phyloP scores from a whole-genome alignment of 1,140 invertebrate species.

The Drosophila varians region DNA sequence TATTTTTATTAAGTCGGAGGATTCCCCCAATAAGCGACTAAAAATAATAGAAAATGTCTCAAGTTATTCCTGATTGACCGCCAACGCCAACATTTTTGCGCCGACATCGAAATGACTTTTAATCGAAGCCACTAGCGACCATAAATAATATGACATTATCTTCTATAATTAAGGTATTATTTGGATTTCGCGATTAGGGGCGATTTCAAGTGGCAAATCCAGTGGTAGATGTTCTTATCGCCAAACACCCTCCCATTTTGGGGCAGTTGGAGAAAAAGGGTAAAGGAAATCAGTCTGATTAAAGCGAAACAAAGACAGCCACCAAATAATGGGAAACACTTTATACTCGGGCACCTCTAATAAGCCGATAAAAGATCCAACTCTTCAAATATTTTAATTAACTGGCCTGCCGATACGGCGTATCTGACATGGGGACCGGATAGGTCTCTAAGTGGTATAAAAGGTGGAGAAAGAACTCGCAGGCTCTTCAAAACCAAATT shows the following conservation, averaged over 20 bases:
- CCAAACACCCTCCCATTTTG: background rate
- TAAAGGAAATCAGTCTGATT: constrained; percentile 22
- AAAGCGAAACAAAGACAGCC: constrained; percentile 17
- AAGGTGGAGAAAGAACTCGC: background rate
- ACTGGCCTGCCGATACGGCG: constrained; percentile 21
- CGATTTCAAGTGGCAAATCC: constrained; percentile 29
- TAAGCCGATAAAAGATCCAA: constrained; percentile 26
- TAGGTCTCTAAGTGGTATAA: constrained; percentile 2
- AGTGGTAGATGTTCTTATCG: constrained; percentile 41
- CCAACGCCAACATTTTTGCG: background rate
- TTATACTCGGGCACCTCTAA: background rate
- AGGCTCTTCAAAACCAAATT: constrained; percentile 5
- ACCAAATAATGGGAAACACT: constrained; percentile 38
- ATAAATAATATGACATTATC: constrained; percentile 46
- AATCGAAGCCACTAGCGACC: constrained; percentile 12
- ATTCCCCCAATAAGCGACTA: background rate
- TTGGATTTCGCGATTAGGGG: constrained; percentile 27
- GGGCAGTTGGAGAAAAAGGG: background rate
- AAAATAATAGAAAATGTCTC: constrained; percentile 1
- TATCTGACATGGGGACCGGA: constrained; percentile 9
- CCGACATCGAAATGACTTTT: constrained; percentile 13
- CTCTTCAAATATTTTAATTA: constrained; percentile 46
- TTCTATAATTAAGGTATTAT: constrained; percentile 36
- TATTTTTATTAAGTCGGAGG: too few relatives aligned
- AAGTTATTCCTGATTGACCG: constrained; percentile 16